Evolutionary conservation across 2,113 vertebrate genomes (phyloP).

Genomic region (Dolichallabes microphthalmus): DNA sequence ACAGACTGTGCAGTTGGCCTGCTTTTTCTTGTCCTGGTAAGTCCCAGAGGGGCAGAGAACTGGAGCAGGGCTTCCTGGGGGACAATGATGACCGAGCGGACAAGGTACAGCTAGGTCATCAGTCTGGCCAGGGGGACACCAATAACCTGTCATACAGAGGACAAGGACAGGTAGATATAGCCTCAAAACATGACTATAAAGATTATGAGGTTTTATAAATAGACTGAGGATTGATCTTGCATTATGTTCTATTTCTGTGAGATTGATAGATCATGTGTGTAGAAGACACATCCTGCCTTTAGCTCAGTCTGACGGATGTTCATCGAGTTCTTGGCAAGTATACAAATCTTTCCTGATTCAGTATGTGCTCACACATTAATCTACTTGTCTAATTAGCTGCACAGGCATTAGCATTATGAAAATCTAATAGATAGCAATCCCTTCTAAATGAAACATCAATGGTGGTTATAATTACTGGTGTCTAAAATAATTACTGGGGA

Average conservation of each 20-base stretch:
- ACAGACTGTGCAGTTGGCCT: constrained; percentile 68
- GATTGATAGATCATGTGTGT: background rate
- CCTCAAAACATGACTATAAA: background rate
- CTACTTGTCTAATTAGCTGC: constrained; percentile 20
- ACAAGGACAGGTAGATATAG: constrained; percentile 31
- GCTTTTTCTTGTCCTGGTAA: constrained; percentile 72
- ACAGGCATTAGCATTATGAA: constrained; percentile 15
- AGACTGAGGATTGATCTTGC: background rate
- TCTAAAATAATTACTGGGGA: constrained; percentile 19
- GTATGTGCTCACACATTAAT: background rate
- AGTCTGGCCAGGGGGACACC: constrained; percentile 74
- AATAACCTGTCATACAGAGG: constrained; percentile 67
- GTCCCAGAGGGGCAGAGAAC: constrained; percentile 70
- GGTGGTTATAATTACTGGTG: constrained; percentile 17
- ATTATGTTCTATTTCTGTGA: background rate
- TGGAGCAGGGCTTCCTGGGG: constrained; percentile 68
- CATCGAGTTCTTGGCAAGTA: background rate
- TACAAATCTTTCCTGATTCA: background rate
- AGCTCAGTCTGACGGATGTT: background rate
- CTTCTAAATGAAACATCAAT: constrained; percentile 3
- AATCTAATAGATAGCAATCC: constrained; percentile 17
- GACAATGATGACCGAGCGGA: constrained; percentile 74
- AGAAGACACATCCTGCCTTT: background rate
- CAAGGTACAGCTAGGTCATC: constrained; percentile 66
- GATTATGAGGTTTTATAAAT: background rate